Base-by-base conservation (phyloP, 1,140 invertebrate genomes). In the Liolophura sinensis region DNA sequence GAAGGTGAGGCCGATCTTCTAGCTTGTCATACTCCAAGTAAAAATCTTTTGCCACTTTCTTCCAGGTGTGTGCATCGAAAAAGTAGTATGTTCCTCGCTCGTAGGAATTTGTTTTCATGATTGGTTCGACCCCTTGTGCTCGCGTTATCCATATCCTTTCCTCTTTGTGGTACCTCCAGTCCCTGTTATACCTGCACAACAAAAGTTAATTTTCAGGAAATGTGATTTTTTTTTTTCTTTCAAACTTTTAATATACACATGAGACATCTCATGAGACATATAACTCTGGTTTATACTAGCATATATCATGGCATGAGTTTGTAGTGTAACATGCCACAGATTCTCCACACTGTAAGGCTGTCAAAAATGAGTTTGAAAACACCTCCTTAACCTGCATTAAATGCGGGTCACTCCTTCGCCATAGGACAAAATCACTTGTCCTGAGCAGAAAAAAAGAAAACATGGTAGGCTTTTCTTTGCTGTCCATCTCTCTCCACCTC, bases 151-250 rank as follows among this genome's bases (percentile, higher is more conserved):
- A 99, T 73, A 98, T 93, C 85, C 96, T 93, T 84, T 99, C 96
- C 80, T 98, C 96, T 88, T 93, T 98, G 85, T 99, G 97, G 88
- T 96, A 99, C 86, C 97, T 89, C 97, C 97, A 99, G 79, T 99
- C 97, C 83, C 97, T 90, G 85, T 90, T 93, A 83, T 98, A 97
- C 84, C 96, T 89, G 71, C 12, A 75, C 70, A 64, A 62, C 14
- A 57, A 56, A 7, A 60, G 7, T 50, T 15, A 51, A 1, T 20
- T 1, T n/a, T 20, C 48, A 20, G 14, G 22, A 50, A 50, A 62
- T 9, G 31, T 40, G 31, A 5, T 5, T 40, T 40, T 40, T 40
- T 40, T 3, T 40, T 40, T 9, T 40, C 31, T 40, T 40, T 9
- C 31, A n/a, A n/a, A n/a, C n/a, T n/a, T n/a, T n/a, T n/a, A n/a